Conservation (phyloP, 2,888 invertebrate genomes). For the Deroplatys truncata region DNA sequence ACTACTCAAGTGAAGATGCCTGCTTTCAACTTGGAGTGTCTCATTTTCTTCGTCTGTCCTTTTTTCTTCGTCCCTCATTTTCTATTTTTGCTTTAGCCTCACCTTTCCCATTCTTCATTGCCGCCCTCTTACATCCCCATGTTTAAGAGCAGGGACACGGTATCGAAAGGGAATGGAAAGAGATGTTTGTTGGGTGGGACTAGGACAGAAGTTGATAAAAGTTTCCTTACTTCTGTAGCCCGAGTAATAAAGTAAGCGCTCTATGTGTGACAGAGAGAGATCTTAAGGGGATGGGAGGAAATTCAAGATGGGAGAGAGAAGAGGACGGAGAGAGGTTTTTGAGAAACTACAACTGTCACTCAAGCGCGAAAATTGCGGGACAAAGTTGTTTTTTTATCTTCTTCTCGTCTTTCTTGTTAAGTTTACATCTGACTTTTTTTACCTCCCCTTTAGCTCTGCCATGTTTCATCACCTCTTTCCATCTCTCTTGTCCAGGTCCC, state of each 20-base stretch:
- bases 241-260: not conserved
- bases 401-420: not conserved
- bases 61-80: not conserved
- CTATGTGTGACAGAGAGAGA: not conserved
- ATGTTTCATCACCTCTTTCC: conserved; percentile 1
- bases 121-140: not conserved
- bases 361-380: conserved; percentile 9
- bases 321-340: not conserved
- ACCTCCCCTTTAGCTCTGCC: not conserved
- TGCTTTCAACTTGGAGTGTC: conserved; percentile 8
- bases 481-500: not conserved
- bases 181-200: not conserved
- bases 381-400: not conserved
- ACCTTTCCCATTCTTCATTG: not conserved
- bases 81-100: not conserved
- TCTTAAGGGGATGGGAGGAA: not conserved
- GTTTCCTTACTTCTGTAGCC: not conserved
- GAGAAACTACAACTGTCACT: conserved; percentile 5
- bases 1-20: not conserved
- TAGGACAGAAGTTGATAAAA: not conserved
- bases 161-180: not conserved
- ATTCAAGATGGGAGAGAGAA: not conserved
- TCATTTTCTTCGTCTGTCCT: conserved; percentile 2
- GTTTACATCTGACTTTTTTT: not conserved
- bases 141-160: not conserved